These are phyloP conservation scores for Mastomys coucha DNA, from an alignment of 2,113 vertebrate species.

Conservation along the genomic window DNA sequence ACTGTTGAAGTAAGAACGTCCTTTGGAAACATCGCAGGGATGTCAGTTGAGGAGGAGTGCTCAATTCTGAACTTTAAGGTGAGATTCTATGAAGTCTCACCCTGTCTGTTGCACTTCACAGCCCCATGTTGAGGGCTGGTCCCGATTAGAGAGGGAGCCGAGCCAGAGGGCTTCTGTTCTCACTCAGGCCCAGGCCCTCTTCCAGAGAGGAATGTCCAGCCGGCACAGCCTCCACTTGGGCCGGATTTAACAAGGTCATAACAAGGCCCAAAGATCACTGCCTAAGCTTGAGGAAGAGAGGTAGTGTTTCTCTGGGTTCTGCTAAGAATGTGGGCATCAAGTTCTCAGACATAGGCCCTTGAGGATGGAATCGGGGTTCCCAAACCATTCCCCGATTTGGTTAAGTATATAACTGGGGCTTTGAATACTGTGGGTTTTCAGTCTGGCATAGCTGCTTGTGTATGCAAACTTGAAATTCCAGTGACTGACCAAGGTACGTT, in stretches of 20 bases:
- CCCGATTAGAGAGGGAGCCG: neutral
- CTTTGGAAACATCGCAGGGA: neutral
- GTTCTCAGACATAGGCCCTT: neutral
- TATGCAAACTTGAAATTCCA: neutral
- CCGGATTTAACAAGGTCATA: slow-evolving; percentile 70
- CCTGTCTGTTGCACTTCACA: neutral
- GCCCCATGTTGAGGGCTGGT: slow-evolving; percentile 1
- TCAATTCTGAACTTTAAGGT: neutral
- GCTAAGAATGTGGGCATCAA: neutral
- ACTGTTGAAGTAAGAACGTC: neutral
- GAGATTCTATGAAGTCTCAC: neutral
- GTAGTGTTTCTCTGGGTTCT: neutral
- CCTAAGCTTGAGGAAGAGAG: neutral
- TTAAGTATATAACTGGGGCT: neutral
- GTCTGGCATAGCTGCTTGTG: neutral
- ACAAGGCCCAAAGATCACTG: slow-evolving; percentile 45
- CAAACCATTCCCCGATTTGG: neutral
- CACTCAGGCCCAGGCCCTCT: slow-evolving; percentile 38
- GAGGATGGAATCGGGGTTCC: neutral
- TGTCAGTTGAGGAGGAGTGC: neutral
- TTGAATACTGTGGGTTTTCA: neutral
- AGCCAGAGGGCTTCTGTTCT: slow-evolving; percentile 71
- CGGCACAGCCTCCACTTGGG: slow-evolving; percentile 1
- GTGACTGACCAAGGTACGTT: neutral
- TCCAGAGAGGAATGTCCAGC: slow-evolving; percentile 2